Base-by-base conservation (phyloP, 2,888 invertebrate species). In the Tachina lurida region DNA sequence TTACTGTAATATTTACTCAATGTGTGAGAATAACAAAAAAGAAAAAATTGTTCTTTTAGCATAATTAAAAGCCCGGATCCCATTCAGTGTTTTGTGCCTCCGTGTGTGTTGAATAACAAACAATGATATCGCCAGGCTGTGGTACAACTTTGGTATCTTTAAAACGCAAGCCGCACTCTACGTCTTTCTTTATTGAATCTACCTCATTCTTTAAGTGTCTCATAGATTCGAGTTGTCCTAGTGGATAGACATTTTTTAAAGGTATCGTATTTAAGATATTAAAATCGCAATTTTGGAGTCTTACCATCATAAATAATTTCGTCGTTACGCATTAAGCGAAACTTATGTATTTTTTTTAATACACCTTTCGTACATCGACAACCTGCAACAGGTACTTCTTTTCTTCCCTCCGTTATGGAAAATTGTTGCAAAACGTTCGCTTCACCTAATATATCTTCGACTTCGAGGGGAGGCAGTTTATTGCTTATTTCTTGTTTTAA, bases 141-240 rank as follows among this genome's bases (percentile, higher is more conserved):
- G 97, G 95, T 41, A 93, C 91, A 43, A 97, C 88, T 1, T 93
- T 90, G 1, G 93, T 89, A 89, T 97, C 95, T 3, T 94, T 94
- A 75, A 99, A 94, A 84, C 96, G 95, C 43, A 99, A 91, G 0
- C 99, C 99, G 92, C 99, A 99, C 91, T 99, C 98, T 82, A 95
- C 94, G 91, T 97, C 97, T 65, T 95, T 95, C 91, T 97, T 97
- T 54, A 99, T 95, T 0, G 95, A 94, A 8, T 95, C 95, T 5
- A 98, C 97, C 93, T 98, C 98, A 71, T 95, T 95, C 91, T 98
- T 99, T 65, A 97, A 93, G 93, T 98, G 98, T 88, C 96, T 95
- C 96, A 99, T 95, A 0, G 98, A 97, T 41, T 94, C 93, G 76
- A 98, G 90, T 87, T 94, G 93, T 68, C 97, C 97, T 96, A 89